Conservation (phyloP, 2,888 invertebrate genomes). For the Dryocosmus kuriphilus region DNA sequence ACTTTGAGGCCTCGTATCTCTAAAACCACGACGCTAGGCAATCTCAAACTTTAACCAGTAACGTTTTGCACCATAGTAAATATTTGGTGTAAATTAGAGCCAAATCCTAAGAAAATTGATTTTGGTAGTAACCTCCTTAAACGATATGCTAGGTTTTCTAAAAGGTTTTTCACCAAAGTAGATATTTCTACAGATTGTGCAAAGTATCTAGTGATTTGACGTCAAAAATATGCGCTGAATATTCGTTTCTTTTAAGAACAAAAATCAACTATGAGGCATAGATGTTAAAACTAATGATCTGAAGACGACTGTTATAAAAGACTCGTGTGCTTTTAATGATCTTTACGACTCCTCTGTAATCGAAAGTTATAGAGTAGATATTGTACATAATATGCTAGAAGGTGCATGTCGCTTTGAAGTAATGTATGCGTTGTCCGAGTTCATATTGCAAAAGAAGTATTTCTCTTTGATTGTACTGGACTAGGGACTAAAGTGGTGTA, state of each 20-base stretch:
- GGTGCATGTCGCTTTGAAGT: conserved; percentile 9
- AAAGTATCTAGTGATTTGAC: background rate
- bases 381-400: conserved; percentile 19
- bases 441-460: conserved; percentile 8
- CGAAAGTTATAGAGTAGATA: conserved; percentile 24
- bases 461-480: background rate
- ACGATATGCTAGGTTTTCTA: conserved; percentile 42
- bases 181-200: conserved; percentile 37
- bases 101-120: no score
- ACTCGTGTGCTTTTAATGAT: conserved; percentile 8
- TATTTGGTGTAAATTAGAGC: no score
- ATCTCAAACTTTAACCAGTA: no score
- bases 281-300: background rate
- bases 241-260: conserved; percentile 12
- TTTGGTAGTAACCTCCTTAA: no score
- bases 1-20: no score
- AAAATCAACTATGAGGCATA: conserved; percentile 1
- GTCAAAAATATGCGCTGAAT: background rate
- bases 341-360: conserved; percentile 13
- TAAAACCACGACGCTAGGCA: no score
- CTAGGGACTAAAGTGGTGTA: background rate
- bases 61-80: no score
- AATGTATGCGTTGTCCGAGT: conserved; percentile 13
- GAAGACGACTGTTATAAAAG: conserved; percentile 20
- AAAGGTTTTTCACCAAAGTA: conserved; percentile 38